Evolutionary conservation across 37 sponge, comb jelly and placozoan genomes (phyloP).

Genomic region (Chondrilla cf. caribensis): DNA sequence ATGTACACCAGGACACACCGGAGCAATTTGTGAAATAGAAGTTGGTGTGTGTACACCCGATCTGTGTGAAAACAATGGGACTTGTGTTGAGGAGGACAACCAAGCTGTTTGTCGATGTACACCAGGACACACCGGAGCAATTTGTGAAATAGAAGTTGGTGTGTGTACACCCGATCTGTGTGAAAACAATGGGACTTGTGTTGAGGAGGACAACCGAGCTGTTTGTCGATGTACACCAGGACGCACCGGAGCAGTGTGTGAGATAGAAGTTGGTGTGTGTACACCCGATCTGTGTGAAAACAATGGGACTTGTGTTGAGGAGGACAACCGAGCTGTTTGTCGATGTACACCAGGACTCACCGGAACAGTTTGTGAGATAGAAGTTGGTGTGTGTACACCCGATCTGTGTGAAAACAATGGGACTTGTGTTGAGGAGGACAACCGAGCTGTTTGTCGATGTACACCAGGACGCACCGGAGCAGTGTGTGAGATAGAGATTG

Average conservation of each 20-base stretch:
- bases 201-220: not conserved
- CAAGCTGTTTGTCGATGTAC: slow-evolving; percentile 18
- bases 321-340: not conserved
- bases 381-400: not conserved
- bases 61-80: slow-evolving; percentile 53
- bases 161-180: slow-evolving; percentile 38
- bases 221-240: slow-evolving; percentile 54
- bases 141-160: slow-evolving; percentile 34
- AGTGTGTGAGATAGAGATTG: not conserved
- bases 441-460: slow-evolving; percentile 27
- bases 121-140: not conserved
- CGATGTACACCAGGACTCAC: slow-evolving; percentile 22
- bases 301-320: slow-evolving; percentile 20
- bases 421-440: not conserved
- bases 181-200: slow-evolving; percentile 19
- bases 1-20: slow-evolving; percentile 14
- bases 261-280: slow-evolving; percentile 7
- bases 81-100: slow-evolving; percentile 10
- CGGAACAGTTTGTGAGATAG: not conserved
- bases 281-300: slow-evolving; percentile 23
- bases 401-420: slow-evolving; percentile 23
- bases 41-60: slow-evolving; percentile 29
- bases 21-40: not conserved
- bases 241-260: slow-evolving; percentile 27
- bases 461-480: not conserved